phyloP scores from a whole-genome alignment of 2,888 invertebrate species.

The Chydorus sphaericus region DNA sequence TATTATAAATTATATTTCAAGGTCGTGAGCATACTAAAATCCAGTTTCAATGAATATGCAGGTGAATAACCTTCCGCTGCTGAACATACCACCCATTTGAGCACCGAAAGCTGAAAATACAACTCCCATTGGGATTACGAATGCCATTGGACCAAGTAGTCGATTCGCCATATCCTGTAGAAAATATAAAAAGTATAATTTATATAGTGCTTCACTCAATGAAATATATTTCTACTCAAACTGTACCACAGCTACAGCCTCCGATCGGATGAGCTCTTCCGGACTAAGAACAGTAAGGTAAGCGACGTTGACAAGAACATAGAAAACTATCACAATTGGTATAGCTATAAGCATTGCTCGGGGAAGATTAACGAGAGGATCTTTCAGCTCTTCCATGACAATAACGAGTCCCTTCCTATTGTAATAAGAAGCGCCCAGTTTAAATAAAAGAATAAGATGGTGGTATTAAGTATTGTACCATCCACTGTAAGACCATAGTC shows the following conservation, averaged over 20 bases:
- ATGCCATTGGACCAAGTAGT: conserved; percentile 20
- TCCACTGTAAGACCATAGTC: conserved; percentile 89
- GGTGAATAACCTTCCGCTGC: conserved; percentile 24
- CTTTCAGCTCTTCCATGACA: conserved; percentile 96
- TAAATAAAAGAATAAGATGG: too few species aligned
- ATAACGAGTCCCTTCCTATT: too few species aligned
- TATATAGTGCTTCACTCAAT: too few species aligned
- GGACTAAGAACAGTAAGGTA: conserved; percentile 65
- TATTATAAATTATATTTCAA: conserved; percentile 18
- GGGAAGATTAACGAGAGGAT: conserved; percentile 75
- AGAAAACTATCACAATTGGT: conserved; percentile 60
- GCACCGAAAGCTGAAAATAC: conserved; percentile 26
- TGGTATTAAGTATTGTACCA: too few species aligned
- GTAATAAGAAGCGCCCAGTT: too few species aligned
- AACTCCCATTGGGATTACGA: conserved; percentile 26
- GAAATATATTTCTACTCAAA: too few species aligned
- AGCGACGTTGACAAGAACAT: conserved; percentile 71
- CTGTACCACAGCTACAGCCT: conserved; percentile 86
- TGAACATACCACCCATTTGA: conserved; percentile 26
- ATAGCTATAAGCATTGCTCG: conserved; percentile 65
- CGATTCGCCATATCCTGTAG: too few species aligned
- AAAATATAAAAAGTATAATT: too few species aligned
- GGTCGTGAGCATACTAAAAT: too few species aligned
- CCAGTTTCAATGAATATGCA: too few species aligned
- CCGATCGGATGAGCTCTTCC: conserved; percentile 45